A percentile compares a stretch with the other conserved stretches of the same genome.
These are phyloP conservation scores for Phymanthus crucifer DNA, from an alignment of 92 coral and sea anemone species.

Conservation along the genomic window DNA sequence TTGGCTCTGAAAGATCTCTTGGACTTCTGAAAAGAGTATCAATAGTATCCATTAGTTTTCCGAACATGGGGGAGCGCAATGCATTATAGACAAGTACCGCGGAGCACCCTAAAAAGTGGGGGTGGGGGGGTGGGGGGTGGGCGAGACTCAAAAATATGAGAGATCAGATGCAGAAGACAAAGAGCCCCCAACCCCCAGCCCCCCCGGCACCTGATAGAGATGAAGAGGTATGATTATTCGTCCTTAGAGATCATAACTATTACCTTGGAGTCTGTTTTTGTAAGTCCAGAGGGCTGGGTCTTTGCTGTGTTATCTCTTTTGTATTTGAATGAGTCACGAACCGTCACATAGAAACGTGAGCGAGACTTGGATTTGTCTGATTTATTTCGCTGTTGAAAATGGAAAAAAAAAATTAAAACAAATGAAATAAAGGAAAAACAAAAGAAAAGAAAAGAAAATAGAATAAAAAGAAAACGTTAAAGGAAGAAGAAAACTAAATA, in stretches of 20 bases:
- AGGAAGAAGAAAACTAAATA: too few relatives aligned
- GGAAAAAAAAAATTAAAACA: neutral
- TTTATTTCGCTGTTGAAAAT: constrained; percentile 16
- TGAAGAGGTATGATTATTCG: neutral
- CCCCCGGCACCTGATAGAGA: too few relatives aligned
- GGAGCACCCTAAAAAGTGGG: too few relatives aligned
- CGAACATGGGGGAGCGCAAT: too few relatives aligned
- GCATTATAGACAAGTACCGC: too few relatives aligned
- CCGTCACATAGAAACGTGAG: constrained; percentile 24
- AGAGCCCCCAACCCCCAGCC: too few relatives aligned
- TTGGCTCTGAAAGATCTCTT: neutral
- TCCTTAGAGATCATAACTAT: neutral
- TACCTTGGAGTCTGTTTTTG: constrained; percentile 24
- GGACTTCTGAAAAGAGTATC: neutral
- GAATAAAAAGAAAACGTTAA: too few relatives aligned
- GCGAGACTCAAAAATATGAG: too few relatives aligned
- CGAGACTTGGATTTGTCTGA: constrained; percentile 44
- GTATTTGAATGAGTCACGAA: neutral
- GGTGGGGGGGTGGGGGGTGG: too few relatives aligned
- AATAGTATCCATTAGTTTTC: neutral
- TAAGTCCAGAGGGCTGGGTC: constrained; percentile 5
- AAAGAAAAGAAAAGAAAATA: neutral
- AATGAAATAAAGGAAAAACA: neutral
- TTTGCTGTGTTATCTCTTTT: neutral
- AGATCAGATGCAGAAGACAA: too few relatives aligned